These are phyloP conservation scores for Agrypnia vestita DNA, from an alignment of 1,140 invertebrate species.

Conservation along the genomic window DNA sequence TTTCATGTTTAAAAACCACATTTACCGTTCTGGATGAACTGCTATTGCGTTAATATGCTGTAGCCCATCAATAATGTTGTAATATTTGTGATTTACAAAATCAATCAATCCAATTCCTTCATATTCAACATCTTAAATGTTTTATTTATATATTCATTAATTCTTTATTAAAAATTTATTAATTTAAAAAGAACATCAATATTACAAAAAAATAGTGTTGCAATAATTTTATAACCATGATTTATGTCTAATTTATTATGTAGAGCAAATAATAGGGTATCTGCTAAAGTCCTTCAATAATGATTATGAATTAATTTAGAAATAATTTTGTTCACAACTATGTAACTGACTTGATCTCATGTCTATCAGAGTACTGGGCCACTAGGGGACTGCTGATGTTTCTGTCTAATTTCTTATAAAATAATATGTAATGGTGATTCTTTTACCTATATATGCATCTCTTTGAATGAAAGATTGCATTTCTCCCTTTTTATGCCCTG, in stretches of 20 bases:
- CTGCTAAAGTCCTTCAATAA: no score
- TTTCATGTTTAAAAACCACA: background rate
- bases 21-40: constrained; percentile 68
- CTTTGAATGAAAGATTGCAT: constrained; percentile 26
- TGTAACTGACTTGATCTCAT: no score
- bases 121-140: constrained; percentile 53
- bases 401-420: no score
- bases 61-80: constrained; percentile 63
- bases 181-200: background rate
- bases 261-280: no score
- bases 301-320: no score
- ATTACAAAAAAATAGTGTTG: background rate
- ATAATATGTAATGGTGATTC: no score
- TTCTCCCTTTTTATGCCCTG: background rate
- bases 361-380: no score
- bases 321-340: no score
- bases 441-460: constrained; percentile 47
- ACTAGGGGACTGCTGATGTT: no score
- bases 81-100: constrained; percentile 65
- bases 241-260: no score
- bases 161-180: background rate
- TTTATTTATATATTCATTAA: background rate
- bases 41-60: constrained; percentile 62
- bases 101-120: constrained; percentile 67
- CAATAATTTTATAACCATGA: no score